A percentile compares a stretch with the other conserved stretches of the same genome.
These are phyloP conservation scores for Cosmia trapezina DNA, from an alignment of 2,888 invertebrate genomes.

Conservation along the genomic window DNA sequence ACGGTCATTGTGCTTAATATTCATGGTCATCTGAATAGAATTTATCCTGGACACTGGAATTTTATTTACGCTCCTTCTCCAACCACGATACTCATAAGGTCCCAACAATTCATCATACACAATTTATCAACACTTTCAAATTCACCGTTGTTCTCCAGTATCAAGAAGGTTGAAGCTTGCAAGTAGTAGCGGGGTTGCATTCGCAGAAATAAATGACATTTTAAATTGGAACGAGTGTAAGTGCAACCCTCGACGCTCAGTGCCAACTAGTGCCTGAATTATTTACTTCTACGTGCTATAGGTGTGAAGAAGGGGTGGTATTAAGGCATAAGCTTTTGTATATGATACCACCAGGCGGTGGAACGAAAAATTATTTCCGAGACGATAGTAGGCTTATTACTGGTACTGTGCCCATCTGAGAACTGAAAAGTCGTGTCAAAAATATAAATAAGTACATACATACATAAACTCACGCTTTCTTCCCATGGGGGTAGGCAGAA, in stretches of 20 bases:
- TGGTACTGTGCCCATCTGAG: not conserved
- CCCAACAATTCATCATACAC: too few species aligned
- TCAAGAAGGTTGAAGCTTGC: slow-evolving; percentile 52
- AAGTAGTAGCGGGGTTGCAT: slow-evolving; percentile 67
- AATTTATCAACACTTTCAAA: not conserved
- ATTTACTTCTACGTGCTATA: slow-evolving; percentile 62
- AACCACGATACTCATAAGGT: too few species aligned
- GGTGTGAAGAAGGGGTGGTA: slow-evolving; percentile 45
- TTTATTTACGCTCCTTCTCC: too few species aligned
- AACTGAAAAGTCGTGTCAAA: not conserved
- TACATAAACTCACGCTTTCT: too few species aligned
- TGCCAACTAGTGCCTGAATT: slow-evolving; percentile 67
- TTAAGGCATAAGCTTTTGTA: slow-evolving; percentile 37
- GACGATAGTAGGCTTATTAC: not conserved
- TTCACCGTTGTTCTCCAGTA: slow-evolving; percentile 12
- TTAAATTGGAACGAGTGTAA: slow-evolving; percentile 79
- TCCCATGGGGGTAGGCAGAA: too few species aligned
- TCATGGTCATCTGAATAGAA: too few species aligned
- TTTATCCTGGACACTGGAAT: too few species aligned
- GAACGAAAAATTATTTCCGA: not conserved
- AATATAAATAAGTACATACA: too few species aligned
- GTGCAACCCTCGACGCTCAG: slow-evolving; percentile 65
- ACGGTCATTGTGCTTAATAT: too few species aligned
- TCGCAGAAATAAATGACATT: slow-evolving; percentile 81
- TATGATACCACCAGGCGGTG: not conserved